A percentile compares a stretch with the other conserved stretches of the same genome.
Conservation (phyloP, 2,797 vertebrate species). For the Eulemur coronatus region DNA sequence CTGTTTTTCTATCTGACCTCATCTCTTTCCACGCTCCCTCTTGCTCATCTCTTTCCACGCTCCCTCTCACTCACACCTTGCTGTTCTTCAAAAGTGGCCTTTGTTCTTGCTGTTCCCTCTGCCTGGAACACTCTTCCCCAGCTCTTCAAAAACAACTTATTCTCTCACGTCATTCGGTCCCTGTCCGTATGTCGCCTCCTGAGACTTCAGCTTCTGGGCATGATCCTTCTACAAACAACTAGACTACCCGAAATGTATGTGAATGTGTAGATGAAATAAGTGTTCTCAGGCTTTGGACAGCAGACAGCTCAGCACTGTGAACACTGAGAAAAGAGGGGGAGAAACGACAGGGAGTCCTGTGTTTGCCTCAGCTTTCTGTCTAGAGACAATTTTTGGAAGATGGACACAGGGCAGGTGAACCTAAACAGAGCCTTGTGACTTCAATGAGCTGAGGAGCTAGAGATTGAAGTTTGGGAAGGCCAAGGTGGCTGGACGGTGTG, state of each 20-base stretch:
- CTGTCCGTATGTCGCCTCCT: background rate
- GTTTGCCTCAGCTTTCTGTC: background rate
- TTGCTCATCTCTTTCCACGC: background rate
- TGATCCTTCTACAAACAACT: background rate
- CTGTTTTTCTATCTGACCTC: background rate
- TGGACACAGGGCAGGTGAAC: too few species aligned
- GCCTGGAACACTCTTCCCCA: background rate
- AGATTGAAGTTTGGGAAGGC: background rate
- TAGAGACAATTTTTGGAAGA: background rate
- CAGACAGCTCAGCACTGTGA: background rate
- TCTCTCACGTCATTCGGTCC: background rate
- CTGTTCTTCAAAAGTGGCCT: background rate
- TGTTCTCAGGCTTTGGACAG: background rate
- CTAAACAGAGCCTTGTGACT: background rate
- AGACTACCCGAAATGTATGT: background rate
- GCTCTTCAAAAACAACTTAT: background rate
- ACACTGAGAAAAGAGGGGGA: background rate
- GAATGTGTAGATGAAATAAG: background rate
- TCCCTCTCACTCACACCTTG: background rate
- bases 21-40: background rate
- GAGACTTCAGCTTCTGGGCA: slow-evolving; percentile 1
- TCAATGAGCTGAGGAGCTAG: background rate
- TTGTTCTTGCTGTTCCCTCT: background rate
- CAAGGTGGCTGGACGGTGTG: background rate
- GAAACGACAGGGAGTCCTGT: fast-evolving